Evolutionary conservation across 2,113 vertebrate genomes (phyloP).

Genomic region (Platichthys stellatus): DNA sequence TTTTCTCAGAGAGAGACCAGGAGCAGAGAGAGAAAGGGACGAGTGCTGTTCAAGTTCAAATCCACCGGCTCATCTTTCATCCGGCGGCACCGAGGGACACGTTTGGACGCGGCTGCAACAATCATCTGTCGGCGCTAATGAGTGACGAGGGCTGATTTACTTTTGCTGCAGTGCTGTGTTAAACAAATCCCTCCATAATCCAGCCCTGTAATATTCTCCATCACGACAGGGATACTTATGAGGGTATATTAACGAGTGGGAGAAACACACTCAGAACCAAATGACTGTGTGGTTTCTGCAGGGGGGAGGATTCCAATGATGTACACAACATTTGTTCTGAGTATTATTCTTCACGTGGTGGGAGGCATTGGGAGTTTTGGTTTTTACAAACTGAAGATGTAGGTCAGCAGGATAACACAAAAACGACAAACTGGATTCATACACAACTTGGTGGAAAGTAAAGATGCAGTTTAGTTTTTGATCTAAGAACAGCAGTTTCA

Average conservation of each 20-base stretch:
- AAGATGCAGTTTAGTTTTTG: too few relatives aligned
- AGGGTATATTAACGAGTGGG: conserved; percentile 41
- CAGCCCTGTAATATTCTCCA: conserved; percentile 48
- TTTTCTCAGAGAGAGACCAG: conserved; percentile 15
- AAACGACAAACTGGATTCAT: too few relatives aligned
- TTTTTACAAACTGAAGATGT: too few relatives aligned
- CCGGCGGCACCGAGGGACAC: conserved; percentile 41
- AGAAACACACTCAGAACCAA: conserved; percentile 12
- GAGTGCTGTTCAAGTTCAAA: conserved; percentile 74
- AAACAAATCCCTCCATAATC: conserved; percentile 65
- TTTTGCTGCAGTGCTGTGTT: conserved; percentile 52
- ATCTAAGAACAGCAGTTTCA: too few relatives aligned
- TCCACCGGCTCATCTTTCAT: conserved; percentile 69
- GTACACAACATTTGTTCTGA: conserved; percentile 15
- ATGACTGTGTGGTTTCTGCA: conserved; percentile 8
- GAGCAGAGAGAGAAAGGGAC: conserved; percentile 8
- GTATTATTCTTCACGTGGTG: background rate
- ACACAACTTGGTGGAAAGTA: background rate
- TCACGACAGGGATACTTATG: conserved; percentile 48
- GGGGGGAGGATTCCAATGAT: background rate
- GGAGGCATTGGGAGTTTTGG: too few relatives aligned
- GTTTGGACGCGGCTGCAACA: conserved; percentile 48
- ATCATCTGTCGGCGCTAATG: conserved; percentile 65
- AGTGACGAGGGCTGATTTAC: conserved; percentile 68
- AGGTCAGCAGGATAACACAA: too few relatives aligned